These are phyloP conservation scores for Deroptyus accipitrinus DNA, from an alignment of 2,113 vertebrate species.

Conservation along the genomic window DNA sequence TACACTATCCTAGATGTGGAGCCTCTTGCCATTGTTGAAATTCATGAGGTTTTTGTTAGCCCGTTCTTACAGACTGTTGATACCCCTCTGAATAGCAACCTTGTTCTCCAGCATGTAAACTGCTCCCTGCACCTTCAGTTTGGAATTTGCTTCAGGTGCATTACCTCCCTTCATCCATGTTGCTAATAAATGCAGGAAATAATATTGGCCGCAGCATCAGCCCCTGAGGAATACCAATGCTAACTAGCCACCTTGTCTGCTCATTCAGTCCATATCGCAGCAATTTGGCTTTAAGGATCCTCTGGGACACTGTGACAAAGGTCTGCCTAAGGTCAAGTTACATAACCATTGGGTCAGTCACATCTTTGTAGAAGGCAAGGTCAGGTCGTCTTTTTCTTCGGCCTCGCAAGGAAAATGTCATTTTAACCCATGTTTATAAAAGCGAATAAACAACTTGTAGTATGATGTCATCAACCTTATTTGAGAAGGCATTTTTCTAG, in stretches of 20 bases:
- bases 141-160: background rate
- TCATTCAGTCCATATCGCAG: background rate
- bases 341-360: fast-evolving
- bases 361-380: background rate
- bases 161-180: background rate
- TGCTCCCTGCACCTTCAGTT: background rate
- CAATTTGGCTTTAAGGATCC: background rate
- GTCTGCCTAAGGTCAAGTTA: background rate
- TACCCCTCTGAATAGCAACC: background rate
- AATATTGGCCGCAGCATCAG: no score
- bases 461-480: background rate
- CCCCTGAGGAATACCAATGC: background rate
- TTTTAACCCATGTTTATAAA: background rate
- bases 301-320: background rate
- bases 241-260: background rate
- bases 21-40: background rate
- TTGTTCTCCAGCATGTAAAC: background rate
- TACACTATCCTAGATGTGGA: background rate
- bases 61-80: fast-evolving
- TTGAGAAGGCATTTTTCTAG: background rate
- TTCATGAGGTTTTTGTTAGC: background rate
- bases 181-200: background rate
- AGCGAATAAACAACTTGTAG: background rate
- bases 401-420: background rate
- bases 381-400: background rate